Percentiles rank a stretch among this genome's conserved stretches.
Evolutionary conservation across 2,797 vertebrate genomes (phyloP).

Genomic region (Hydrophis major): DNA sequence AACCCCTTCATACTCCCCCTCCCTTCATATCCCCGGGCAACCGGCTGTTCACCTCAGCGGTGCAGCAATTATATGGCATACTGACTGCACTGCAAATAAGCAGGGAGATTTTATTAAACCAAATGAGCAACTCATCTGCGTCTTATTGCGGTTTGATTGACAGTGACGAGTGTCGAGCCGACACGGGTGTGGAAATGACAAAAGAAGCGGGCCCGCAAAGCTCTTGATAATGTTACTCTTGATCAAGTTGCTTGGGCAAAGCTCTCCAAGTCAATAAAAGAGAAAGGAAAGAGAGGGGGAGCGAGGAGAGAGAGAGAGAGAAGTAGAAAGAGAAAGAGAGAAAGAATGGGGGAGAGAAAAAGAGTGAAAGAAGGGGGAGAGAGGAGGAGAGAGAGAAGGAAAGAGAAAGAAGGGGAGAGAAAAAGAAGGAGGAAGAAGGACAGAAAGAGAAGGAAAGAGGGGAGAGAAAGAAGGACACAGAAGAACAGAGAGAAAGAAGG

Average conservation of each 20-base stretch:
- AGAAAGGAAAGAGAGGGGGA: slow-evolving; percentile 63
- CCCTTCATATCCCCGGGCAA: slow-evolving; percentile 87
- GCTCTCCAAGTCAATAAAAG: slow-evolving; percentile 87
- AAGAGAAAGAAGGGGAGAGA: too few species aligned
- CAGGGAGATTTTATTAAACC: slow-evolving; percentile 99
- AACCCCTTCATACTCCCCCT: slow-evolving; percentile 81
- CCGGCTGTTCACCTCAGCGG: slow-evolving; percentile 88
- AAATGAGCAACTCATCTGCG: slow-evolving; percentile 99
- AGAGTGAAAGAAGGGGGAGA: slow-evolving; percentile 31
- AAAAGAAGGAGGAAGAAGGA: neutral
- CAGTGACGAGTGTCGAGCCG: slow-evolving; percentile 96
- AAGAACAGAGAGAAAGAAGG: slow-evolving; percentile 71
- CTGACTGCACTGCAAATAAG: slow-evolving; percentile 98
- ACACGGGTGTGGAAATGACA: slow-evolving; percentile 90
- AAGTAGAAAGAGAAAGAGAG: slow-evolving; percentile 14
- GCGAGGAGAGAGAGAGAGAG: slow-evolving; percentile 59
- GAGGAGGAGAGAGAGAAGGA: slow-evolving; percentile 69
- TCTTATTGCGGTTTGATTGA: slow-evolving; percentile 99
- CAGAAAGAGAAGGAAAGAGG: slow-evolving; percentile 40
- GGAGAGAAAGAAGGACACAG: slow-evolving; percentile 64
- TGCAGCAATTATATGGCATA: slow-evolving; percentile 96
- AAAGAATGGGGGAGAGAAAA: neutral
- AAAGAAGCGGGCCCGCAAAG: slow-evolving; percentile 90
- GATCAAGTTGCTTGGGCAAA: slow-evolving; percentile 91
- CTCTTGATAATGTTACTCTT: slow-evolving; percentile 97